Base-by-base conservation (phyloP, 2,888 invertebrate genomes). In the Drosophila ustulata region DNA sequence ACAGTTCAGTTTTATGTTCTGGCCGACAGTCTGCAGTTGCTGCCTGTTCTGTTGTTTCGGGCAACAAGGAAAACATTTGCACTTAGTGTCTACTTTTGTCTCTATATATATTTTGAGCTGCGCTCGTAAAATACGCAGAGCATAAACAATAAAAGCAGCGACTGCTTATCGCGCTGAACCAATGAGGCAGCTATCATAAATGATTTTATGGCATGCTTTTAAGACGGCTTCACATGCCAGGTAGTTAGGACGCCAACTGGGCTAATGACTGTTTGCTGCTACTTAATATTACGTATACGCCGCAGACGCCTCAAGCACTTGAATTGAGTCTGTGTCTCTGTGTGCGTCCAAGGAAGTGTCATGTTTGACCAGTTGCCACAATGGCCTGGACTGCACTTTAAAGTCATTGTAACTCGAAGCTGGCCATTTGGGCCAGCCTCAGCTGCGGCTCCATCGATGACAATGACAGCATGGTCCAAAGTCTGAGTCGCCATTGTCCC, bases 381-480 rank as follows among this genome's bases (percentile, higher is more conserved):
- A 62, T 51, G 59, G 51, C 49, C 37, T 45, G 34, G 37, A 59
- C 47, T 72, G 66, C 63, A 80, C 51, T 82, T 87, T 83, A 80
- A 87, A 82, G 78, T 70, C 84, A 71, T 25, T 81, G 85, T 81
- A 85, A 85, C 75, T 53, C 66, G 83, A 85, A 70, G 79, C 81
- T 70, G 45, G 51, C 67, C 68, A 74, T 81, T 75, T 79, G 65
- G 67, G 47, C 34, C 28, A 23, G 43, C 55, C 37, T 30, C 41
- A 50, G 58, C 23, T 30, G 11, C 41, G 34, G 52, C 50, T 26
- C 65, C 72, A 67, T 78, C 59, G 63, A 72, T 65, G 72, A 63
- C 72, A 68, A 78, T 78, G 72, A 58, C 75, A 56, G 55, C 62
- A 66, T 56, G 63, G 55, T 56, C 56, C 23, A 62, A 53, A 43